Evolutionary conservation across 2,888 invertebrate species (phyloP), one percentile per base, ranked within the genome.

Genomic region (Chloroclysta siterata): DNA sequence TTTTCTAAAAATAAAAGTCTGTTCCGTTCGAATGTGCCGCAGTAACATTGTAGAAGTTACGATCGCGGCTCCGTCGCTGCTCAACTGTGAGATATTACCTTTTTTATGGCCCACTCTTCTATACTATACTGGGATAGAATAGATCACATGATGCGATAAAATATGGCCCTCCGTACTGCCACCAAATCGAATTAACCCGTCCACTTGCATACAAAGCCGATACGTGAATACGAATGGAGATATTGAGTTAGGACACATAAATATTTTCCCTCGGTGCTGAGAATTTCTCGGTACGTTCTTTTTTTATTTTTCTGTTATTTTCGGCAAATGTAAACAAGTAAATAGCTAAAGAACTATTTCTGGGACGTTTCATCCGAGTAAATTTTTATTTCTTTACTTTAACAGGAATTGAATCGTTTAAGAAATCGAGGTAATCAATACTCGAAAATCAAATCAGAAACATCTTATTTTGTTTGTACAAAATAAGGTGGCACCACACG

Each of bases 61-160:
- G 92, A 92, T 84, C 90, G 84, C 79, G 83, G 86, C 88, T 82
- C 87, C 84, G 82, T 80, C 87, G 85, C 90, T 83, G 89, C 86
- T 93, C 92, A 86, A 91, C 92, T 88, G 93, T 91, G 90, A 93
- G 89, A 93, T 91, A 93, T 93, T 92, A 86, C 92, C 87, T 92
- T 93, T 93, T 93, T 92, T 92, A 93, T 90, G 85, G 81, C 91
- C 87, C 90, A 90, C 91, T 91, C 88, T 88, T 87, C 90, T 90
- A 89, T 89, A 89, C 88, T 90, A 90, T 84, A 86, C 87, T 78
- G 85, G 89, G 87, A 90, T 89, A 91, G 89, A 91, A 91, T 88
- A 91, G 92, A 92, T 92, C 92, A 91, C 91, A 92, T 90, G 90
- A 90, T 92, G 85, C 90, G 87, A 92, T 93, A 91, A 93, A 92